Conservation (phyloP, 2,113 vertebrate genomes). For the Lota lota region DNA sequence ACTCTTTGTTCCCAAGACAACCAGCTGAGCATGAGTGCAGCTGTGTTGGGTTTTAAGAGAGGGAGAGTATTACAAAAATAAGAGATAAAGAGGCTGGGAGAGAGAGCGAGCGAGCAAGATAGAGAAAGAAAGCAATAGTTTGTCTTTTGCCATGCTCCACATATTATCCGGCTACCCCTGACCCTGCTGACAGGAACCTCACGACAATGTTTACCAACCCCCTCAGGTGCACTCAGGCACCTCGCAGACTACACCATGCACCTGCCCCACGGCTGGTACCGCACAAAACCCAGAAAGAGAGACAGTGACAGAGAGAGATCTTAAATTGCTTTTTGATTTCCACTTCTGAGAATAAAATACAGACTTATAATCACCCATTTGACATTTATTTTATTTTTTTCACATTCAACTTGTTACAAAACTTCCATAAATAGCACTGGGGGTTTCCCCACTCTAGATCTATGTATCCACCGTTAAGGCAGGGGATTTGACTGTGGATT, state of each 20-base stretch:
- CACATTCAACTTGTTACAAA: not conserved
- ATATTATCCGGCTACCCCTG: conserved; percentile 41
- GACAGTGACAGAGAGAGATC: not conserved
- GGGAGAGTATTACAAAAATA: too few species aligned
- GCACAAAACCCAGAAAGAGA: not conserved
- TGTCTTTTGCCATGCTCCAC: conserved; percentile 25
- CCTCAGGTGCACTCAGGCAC: not conserved
- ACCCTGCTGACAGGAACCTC: conserved; percentile 38
- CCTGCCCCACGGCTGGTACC: not conserved
- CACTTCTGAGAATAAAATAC: too few species aligned
- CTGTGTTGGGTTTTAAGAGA: conserved; percentile 11
- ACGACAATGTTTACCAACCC: not conserved
- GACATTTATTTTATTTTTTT: not conserved
- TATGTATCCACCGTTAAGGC: too few species aligned
- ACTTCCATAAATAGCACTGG: too few species aligned
- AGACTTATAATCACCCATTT: too few species aligned
- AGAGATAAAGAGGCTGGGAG: too few species aligned
- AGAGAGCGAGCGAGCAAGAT: conserved; percentile 1
- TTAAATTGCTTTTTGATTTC: too few species aligned
- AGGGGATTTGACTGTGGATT: too few species aligned
- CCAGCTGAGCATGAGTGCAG: conserved; percentile 6
- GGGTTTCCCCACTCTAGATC: too few species aligned
- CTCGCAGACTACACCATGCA: not conserved
- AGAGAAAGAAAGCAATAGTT: conserved; percentile 15
- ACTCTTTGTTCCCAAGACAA: conserved; percentile 6